A percentile compares a stretch with the other conserved stretches of the same genome.
These are phyloP conservation scores for Sarcoramphus papa DNA, from an alignment of 2,797 vertebrate species.

Conservation along the genomic window DNA sequence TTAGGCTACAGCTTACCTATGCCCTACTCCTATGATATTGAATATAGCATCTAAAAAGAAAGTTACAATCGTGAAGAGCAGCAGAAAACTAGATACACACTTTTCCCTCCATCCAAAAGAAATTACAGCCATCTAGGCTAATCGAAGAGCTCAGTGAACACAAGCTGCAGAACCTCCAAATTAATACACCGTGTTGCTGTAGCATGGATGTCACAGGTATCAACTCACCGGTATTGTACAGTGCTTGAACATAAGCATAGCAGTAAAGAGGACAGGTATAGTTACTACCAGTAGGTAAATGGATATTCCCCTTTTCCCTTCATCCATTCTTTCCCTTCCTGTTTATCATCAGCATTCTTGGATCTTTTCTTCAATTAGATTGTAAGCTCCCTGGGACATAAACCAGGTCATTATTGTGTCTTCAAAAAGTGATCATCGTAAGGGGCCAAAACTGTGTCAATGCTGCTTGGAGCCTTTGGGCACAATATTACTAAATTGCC, in stretches of 20 bases:
- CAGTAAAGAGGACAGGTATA: background rate
- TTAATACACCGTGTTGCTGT: background rate
- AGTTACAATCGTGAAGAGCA: background rate
- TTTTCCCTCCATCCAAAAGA: background rate
- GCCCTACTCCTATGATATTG: no score
- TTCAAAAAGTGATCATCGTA: constrained; percentile 35
- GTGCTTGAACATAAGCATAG: background rate
- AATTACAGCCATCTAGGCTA: background rate
- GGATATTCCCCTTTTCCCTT: background rate
- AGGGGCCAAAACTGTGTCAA: constrained; percentile 34
- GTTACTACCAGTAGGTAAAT: background rate
- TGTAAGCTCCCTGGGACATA: constrained; percentile 25
- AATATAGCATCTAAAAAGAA: background rate
- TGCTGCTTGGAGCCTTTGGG: constrained; percentile 36
- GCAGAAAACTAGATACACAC: background rate
- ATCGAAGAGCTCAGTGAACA: background rate
- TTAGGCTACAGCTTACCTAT: background rate
- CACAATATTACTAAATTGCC: constrained; percentile 57
- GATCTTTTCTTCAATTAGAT: constrained; percentile 5
- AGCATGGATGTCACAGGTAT: background rate
- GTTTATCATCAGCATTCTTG: constrained; percentile 20
- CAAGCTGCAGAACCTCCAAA: background rate
- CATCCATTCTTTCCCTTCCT: background rate
- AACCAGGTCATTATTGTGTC: constrained; percentile 56
- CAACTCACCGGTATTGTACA: background rate